A percentile compares a stretch with the other conserved stretches of the same genome.
Conservation (phyloP, 2,113 vertebrate genomes). For the Poecile atricapillus region DNA sequence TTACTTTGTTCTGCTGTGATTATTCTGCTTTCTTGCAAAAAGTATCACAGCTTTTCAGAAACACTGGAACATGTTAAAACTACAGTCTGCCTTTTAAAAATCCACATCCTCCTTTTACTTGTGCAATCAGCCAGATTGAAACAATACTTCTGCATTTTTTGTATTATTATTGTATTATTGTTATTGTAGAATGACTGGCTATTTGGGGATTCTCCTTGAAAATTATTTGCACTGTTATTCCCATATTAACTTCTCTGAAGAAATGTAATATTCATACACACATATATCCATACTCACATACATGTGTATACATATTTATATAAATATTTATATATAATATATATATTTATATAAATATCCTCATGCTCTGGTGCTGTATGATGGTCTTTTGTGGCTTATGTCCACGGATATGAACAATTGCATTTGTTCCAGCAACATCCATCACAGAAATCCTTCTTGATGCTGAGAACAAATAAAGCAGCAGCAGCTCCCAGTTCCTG, state of each 20-base stretch:
- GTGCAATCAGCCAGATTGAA: neutral
- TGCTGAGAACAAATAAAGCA: neutral
- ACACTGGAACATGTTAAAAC: neutral
- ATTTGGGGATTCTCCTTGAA: neutral
- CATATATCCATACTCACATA: neutral
- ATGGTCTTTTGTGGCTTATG: neutral
- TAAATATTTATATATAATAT: too few species aligned
- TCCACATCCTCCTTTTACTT: neutral
- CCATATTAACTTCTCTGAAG: neutral
- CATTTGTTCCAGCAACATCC: neutral
- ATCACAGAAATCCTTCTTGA: neutral
- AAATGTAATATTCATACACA: neutral
- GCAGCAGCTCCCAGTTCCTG: neutral
- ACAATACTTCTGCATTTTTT: too few species aligned
- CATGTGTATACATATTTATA: neutral
- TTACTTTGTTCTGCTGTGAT: neutral
- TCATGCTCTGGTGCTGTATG: neutral
- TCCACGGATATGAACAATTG: neutral
- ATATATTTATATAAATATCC: neutral
- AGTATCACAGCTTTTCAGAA: neutral
- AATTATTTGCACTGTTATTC: neutral
- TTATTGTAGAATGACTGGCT: neutral
- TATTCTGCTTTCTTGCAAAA: neutral
- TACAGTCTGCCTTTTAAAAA: neutral
- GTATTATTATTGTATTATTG: too few species aligned